Evolutionary conservation across 2,797 vertebrate genomes (phyloP), one percentile per base, ranked within the genome.

Genomic region (Anomalospiza imberbis): DNA sequence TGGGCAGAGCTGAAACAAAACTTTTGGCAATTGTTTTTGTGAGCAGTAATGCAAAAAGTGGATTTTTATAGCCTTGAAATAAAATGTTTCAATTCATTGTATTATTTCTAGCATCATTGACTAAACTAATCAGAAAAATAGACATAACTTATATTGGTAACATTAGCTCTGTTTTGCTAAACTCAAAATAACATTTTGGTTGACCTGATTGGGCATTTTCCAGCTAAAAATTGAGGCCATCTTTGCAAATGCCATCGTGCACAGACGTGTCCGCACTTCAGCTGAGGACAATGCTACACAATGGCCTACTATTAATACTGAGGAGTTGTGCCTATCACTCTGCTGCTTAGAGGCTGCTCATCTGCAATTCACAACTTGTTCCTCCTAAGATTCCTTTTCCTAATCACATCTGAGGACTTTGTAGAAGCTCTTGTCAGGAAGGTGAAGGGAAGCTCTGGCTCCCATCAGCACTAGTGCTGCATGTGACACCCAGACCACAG

Each of bases 1-100:
- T 85, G 74, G 80, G 88, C 74, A 95, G 81, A 81, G 74, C 89
- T 92, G 84, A 95, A 94, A 85, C 84, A 91, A 89, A 94, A 89
- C 44, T 89, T 95, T 50, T 68, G 88, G 92, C 73, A 90, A 81
- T 50, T 81, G 50, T 44, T 86, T 78, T 83, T 77, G 42, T 51
- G 54, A 85, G 67, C 76, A 91, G 10, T 67, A 76, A 84, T 40
- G 72, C 57, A 89, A 91, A 94, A 84, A 78, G 38, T 63, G 26
- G 11, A 24, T 70, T 77, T 88, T 83, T 88, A 63, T 40, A 63
- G 84, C 24, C 19, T 10, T 42, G 79, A 95, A 92, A 92, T 45
- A 5, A 89, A 85, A 66, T 34, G 31, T 47, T 91, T 91, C 63
- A n/a, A 70, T 89, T 93, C 83, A 9, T 38, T 82, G 11, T 72